Evolutionary conservation across 2,888 invertebrate genomes (phyloP).

Genomic region (Drosophila kuntzei): DNA sequence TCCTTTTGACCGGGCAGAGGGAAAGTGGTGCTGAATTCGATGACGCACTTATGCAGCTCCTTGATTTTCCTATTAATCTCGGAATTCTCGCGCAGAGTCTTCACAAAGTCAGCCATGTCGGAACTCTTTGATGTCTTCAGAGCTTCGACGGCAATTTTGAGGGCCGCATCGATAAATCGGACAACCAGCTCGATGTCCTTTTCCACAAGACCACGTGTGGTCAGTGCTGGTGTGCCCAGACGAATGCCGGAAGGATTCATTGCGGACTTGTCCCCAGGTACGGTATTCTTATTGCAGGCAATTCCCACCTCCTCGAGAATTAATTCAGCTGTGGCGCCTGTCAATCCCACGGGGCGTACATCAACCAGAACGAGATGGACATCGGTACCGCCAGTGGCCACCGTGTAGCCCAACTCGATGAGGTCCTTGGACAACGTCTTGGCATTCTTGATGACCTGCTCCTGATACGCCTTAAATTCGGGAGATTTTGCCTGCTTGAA

Average conservation of each 20-base stretch:
- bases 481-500: slow-evolving; percentile 93
- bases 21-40: slow-evolving; percentile 91
- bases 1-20: slow-evolving; percentile 90
- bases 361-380: slow-evolving; percentile 96
- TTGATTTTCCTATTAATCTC: slow-evolving; percentile 88
- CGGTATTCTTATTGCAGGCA: slow-evolving; percentile 99
- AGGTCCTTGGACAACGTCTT: slow-evolving; percentile 90
- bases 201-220: slow-evolving; percentile 96
- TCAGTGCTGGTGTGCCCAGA: slow-evolving; percentile 97
- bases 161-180: slow-evolving; percentile 92
- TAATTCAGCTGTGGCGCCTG: slow-evolving; percentile 94
- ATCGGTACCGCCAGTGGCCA: slow-evolving; percentile 96
- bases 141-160: slow-evolving; percentile 90
- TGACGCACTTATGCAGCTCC: slow-evolving; percentile 89
- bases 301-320: slow-evolving; percentile 95
- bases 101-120: slow-evolving; percentile 93
- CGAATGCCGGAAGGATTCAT: slow-evolving; percentile 97
- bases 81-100: slow-evolving; percentile 88
- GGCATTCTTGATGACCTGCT: slow-evolving; percentile 93
- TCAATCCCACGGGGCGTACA: slow-evolving; percentile 90
- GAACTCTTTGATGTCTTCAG: slow-evolving; percentile 88
- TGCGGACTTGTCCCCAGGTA: slow-evolving; percentile 98
- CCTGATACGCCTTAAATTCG: slow-evolving; percentile 94
- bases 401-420: slow-evolving; percentile 90
- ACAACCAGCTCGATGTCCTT: slow-evolving; percentile 93